Evolutionary conservation across 2,888 invertebrate species (phyloP).

Genomic region (Callyntrura guangdongensis): DNA sequence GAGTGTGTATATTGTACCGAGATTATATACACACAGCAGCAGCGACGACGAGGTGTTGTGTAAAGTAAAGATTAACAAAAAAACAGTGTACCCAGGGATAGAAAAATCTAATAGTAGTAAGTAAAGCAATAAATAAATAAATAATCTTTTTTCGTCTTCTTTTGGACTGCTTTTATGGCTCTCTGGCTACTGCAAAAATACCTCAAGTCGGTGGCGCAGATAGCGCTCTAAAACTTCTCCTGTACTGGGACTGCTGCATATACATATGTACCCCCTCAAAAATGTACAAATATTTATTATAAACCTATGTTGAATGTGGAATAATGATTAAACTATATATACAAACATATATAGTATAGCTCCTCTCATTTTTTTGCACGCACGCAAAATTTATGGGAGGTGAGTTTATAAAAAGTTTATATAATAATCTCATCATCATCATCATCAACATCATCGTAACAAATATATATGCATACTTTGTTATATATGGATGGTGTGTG

Average conservation of each 20-base stretch:
- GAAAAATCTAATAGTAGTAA: conserved; percentile 22
- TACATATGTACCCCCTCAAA: background rate
- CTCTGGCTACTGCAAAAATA: conserved; percentile 15
- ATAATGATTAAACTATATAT: background rate
- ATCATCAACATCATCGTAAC: background rate
- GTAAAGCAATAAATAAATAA: conserved; percentile 62
- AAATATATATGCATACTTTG: conserved; percentile 11
- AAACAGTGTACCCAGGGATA: background rate
- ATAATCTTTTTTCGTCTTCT: conserved; percentile 56
- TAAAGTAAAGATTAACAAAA: background rate
- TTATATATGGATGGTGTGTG: background rate
- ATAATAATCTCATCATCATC: conserved; percentile 14
- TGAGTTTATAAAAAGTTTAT: conserved; percentile 57
- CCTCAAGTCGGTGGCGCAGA: conserved; percentile 3
- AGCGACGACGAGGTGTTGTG: background rate
- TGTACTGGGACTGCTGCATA: too few relatives aligned
- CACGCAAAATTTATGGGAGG: conserved; percentile 75
- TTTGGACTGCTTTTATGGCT: conserved; percentile 48
- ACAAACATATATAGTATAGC: background rate
- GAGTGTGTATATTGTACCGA: background rate
- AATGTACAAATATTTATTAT: background rate
- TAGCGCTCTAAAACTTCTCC: too few relatives aligned
- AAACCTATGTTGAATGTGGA: too few relatives aligned
- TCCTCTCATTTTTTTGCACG: conserved; percentile 47
- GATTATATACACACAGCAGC: background rate